phyloP scores from a whole-genome alignment of 2,113 vertebrate genomes.

The Alouatta palliata region DNA sequence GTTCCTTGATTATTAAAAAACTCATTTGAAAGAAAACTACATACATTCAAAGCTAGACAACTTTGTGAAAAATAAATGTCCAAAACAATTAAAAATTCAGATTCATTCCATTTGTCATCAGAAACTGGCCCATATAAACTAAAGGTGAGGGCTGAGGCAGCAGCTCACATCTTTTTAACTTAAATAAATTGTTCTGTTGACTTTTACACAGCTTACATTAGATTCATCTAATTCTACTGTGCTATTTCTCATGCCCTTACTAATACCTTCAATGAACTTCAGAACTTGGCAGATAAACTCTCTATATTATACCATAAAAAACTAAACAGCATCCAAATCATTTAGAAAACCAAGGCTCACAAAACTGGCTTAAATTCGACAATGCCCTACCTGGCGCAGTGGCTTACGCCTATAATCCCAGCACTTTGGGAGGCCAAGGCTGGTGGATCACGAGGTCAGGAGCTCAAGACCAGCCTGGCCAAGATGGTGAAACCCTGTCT shows the following conservation, averaged over 20 bases:
- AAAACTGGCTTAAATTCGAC: constrained; percentile 27
- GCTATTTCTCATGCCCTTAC: neutral
- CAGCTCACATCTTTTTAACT: neutral
- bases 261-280: neutral
- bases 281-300: neutral
- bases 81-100: neutral
- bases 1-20: neutral
- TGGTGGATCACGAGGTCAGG: neutral
- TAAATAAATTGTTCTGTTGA: neutral
- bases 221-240: neutral
- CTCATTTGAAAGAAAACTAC: neutral
- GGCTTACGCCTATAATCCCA: neutral
- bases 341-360: neutral
- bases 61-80: neutral
- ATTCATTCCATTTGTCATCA: neutral
- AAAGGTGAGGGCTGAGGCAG: neutral
- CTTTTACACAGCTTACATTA: neutral
- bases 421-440: neutral
- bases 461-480: neutral
- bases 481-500: too few species aligned
- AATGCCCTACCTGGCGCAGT: neutral
- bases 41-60: neutral
- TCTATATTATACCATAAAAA: neutral
- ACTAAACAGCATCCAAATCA: neutral
- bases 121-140: neutral